A percentile compares a stretch with the other conserved stretches of the same genome.
phyloP scores from a whole-genome alignment of 2,888 invertebrate species.

The Cerastis rubricosa region DNA sequence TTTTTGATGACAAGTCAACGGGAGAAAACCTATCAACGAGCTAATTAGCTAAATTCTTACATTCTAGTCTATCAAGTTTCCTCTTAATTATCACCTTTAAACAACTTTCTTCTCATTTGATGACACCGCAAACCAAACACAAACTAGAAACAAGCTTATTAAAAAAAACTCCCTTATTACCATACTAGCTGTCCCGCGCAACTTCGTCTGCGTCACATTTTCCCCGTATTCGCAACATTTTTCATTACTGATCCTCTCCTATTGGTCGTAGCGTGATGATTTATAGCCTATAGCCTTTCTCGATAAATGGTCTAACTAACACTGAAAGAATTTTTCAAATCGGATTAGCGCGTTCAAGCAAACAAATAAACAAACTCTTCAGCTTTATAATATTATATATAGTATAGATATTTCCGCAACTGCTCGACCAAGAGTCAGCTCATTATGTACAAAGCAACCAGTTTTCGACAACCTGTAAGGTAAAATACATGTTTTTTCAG shows the following conservation, averaged over 20 bases:
- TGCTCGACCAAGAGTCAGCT: neutral
- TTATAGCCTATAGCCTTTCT: too few species aligned
- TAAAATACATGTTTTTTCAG: conserved; percentile 7
- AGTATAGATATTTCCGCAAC: conserved; percentile 13
- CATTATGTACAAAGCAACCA: neutral
- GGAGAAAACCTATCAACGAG: neutral
- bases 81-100: conserved; percentile 7
- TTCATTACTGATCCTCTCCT: too few species aligned
- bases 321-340: too few species aligned
- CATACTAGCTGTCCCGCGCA: too few species aligned
- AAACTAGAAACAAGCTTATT: conserved; percentile 5
- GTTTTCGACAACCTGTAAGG: conserved; percentile 10
- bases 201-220: too few species aligned
- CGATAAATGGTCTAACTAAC: too few species aligned
- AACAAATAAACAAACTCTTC: too few species aligned
- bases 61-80: conserved; percentile 2
- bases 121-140: conserved; percentile 2
- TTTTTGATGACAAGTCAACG: neutral
- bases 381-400: too few species aligned
- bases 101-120: conserved; percentile 36
- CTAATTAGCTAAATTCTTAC: conserved; percentile 10
- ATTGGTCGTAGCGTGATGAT: too few species aligned
- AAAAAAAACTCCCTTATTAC: conserved; percentile 8
- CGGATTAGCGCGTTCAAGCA: too few species aligned
- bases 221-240: too few species aligned